Base-by-base conservation (phyloP, 1,140 invertebrate species). In the Centruroides sculpturatus region DNA sequence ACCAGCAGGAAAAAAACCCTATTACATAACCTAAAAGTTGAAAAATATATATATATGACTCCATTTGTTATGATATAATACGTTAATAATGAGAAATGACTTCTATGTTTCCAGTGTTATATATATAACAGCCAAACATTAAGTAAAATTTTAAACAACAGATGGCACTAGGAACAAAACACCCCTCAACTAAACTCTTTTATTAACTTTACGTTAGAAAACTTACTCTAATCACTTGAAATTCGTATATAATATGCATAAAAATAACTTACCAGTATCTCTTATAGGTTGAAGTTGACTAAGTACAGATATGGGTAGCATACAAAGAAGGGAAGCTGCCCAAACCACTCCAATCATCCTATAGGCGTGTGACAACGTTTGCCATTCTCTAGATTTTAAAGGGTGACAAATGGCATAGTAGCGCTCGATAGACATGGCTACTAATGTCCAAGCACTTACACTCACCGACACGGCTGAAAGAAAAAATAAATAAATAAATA, bases 361-460 rank as follows among this genome's bases (percentile, higher is more conserved):
- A 75, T 89, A 92, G n/a, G 88, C 86, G 71, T 92, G 89, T 60
- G 84, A 88, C 60, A 87, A 79, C 0, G 90, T 94, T 75, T 94
- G 90, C 89, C 91, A 93, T 59, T 83, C 79, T 62, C 87, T 77
- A 0, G 87, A 90, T 61, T 86, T 83, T 13, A 94, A 70, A 0
- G 91, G 90, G 58, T 86, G 82, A 69, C 90, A 93, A 66, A 94
- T 94, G 36, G 91, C 91, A 71, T 89, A 93, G 75, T 92, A 94
- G 3, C 91, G 75, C 72, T 94, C 91, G 64, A 92, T 74, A 1
- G 88, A 89, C 69, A 94, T 92, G 1, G 88, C 85, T 7, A 93
- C 89, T 48, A 94, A 70, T 0, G 91, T 94, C 85, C 89, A 92
- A 0, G 88, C 87, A n/a, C 84, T 86, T 5, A 89, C 87, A 2